A percentile compares a stretch with the other conserved stretches of the same genome.
phyloP scores from a whole-genome alignment of 2,888 invertebrate genomes.

The Panopea generosa region DNA sequence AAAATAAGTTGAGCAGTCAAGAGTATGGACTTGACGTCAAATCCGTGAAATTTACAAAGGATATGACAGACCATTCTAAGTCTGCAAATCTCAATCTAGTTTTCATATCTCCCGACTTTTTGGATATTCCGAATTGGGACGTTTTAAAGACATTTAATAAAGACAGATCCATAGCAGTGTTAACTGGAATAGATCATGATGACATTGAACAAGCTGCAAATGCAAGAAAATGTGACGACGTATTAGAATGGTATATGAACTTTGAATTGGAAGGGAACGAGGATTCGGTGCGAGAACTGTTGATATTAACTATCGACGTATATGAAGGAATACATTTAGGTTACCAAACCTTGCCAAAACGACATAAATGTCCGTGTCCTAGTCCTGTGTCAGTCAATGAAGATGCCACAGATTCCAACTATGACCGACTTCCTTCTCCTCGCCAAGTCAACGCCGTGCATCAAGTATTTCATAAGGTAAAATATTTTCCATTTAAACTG shows the following conservation, averaged over 20 bases:
- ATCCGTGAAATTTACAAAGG: slow-evolving; percentile 21
- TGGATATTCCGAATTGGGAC: slow-evolving; percentile 35
- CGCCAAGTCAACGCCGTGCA: slow-evolving; percentile 38
- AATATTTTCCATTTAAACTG: too few species aligned
- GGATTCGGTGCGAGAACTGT: slow-evolving; percentile 40
- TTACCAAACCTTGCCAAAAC: too few species aligned
- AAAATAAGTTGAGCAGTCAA: slow-evolving; percentile 28
- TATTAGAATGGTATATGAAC: slow-evolving; percentile 30
- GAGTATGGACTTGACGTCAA: slow-evolving; percentile 42
- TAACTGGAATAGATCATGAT: slow-evolving; percentile 41
- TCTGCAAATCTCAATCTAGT: slow-evolving; percentile 47
- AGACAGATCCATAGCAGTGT: slow-evolving; percentile 23
- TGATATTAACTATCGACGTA: slow-evolving; percentile 36
- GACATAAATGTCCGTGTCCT: too few species aligned
- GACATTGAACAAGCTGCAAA: slow-evolving; percentile 29
- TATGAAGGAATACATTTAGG: slow-evolving; percentile 28
- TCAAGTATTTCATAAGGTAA: slow-evolving; percentile 36
- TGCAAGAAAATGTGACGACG: slow-evolving; percentile 15
- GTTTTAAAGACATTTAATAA: slow-evolving; percentile 22
- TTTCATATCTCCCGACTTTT: slow-evolving; percentile 54
- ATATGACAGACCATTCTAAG: background rate
- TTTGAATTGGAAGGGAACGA: slow-evolving; percentile 31
- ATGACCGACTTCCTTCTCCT: slow-evolving; percentile 24
- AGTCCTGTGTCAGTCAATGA: too few species aligned
- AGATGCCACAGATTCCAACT: too few species aligned